These are phyloP conservation scores for Actinopyga echinites DNA, from an alignment of 53 echinoderm and acorn worm species.

Conservation along the genomic window DNA sequence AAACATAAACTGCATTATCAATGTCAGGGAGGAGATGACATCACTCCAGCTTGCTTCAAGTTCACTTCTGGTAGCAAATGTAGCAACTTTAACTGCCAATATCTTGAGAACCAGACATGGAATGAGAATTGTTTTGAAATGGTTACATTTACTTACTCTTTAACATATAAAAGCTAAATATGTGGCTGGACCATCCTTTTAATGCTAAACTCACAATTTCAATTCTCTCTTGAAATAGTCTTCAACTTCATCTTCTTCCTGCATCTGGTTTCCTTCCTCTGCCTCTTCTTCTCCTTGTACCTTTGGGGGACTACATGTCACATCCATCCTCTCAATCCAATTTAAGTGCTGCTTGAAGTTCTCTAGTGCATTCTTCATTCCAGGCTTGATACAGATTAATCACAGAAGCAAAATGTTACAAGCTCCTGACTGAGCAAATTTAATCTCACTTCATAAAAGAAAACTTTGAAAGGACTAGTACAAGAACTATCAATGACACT, in stretches of 20 bases:
- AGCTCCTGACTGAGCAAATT: not conserved
- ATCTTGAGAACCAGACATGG: no score
- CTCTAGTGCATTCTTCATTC: slow-evolving; percentile 60
- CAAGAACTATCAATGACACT: no score
- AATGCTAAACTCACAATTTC: slow-evolving; percentile 93
- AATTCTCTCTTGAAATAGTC: slow-evolving; percentile 86
- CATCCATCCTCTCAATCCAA: slow-evolving; percentile 88
- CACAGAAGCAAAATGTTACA: not conserved
- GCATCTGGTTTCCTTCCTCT: slow-evolving; percentile 32
- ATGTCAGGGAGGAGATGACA: no score
- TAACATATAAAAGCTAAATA: no score
- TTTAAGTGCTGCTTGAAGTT: slow-evolving; percentile 65
- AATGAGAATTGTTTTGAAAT: no score
- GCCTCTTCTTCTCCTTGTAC: slow-evolving; percentile 17
- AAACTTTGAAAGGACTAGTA: no score
- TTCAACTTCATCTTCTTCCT: slow-evolving; percentile 57
- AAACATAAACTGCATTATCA: no score
- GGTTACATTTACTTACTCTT: no score
- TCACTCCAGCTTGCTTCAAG: no score
- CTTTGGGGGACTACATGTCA: slow-evolving; percentile 48
- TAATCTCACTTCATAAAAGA: not conserved
- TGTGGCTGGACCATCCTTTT: no score
- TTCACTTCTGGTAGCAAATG: no score
- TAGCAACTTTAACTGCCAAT: no score
- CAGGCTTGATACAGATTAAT: slow-evolving; percentile 43